A percentile compares a stretch with the other conserved stretches of the same genome.
Conservation (phyloP, 2,113 vertebrate genomes). For the Erythrocercus mccallii region DNA sequence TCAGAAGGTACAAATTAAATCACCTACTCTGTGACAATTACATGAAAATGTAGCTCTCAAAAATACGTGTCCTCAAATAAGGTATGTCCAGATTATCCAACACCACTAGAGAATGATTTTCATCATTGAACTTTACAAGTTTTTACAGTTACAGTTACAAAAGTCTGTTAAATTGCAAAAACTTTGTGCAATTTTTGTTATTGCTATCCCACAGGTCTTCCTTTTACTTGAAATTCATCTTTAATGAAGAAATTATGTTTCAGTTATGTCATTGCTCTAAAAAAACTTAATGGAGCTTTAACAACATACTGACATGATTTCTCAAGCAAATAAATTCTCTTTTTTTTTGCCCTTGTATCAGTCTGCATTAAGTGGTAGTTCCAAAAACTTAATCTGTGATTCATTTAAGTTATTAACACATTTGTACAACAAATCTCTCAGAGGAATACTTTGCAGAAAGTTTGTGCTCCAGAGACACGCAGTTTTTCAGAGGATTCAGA, state of each 20-base stretch:
- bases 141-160: background rate
- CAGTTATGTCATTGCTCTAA: background rate
- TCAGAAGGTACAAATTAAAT: background rate
- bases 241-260: background rate
- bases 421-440: background rate
- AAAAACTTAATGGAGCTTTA: background rate
- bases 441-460: background rate
- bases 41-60: background rate
- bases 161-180: background rate
- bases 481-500: background rate
- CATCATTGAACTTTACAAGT: background rate
- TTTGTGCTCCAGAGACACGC: rapidly evolving
- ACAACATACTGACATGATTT: background rate
- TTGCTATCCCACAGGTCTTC: background rate
- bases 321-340: background rate
- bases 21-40: background rate
- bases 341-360: background rate
- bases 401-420: background rate
- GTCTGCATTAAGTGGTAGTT: background rate
- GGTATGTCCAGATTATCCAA: background rate
- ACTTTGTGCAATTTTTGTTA: background rate
- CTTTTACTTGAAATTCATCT: background rate
- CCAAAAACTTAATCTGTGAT: background rate
- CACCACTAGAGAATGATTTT: background rate
- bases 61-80: background rate